Evolutionary conservation across 2,113 vertebrate species (phyloP), one percentile per base, ranked within the genome.

Genomic region (Solea senegalensis): DNA sequence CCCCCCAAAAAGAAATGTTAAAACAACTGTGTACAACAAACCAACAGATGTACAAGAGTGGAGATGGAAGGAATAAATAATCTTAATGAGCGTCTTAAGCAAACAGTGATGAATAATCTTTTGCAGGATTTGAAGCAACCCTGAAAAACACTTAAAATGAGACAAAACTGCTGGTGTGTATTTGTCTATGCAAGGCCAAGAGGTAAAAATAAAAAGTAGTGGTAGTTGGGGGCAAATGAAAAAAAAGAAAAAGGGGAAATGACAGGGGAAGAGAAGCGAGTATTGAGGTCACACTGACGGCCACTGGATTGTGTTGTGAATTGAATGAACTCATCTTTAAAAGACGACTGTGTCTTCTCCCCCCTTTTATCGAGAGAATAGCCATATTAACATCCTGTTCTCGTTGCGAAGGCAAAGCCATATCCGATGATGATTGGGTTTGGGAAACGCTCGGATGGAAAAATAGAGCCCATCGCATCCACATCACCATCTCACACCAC

Each of bases 391-490:
- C 90, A 92, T 90, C 87, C 90, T 91, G 90, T 90, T 91, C 89
- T 89, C 88, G 83, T 74, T 78, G 83, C 26, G 72, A 87, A 91
- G 90, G 85, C 91, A 88, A 85, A 92, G 89, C 92, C 91, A 92
- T 92, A 93, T 93, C 92, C 89, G 83, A 92, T 91, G 86, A 91
- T 93, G 91, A 92, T 93, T 91, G 93, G 92, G 81, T 92, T 91
- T 87, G 80, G 89, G 88, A 86, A 86, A 87, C 57, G 78, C 85
- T 81, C 77, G 86, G 89, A 91, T 90, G 89, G 91, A 83, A 92
- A 93, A 90, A 89, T 81, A 80, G 88, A 90, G 86, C 83, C 87
- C 91, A 93, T 91, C 80, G 91, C 90, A 77, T 91, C 88, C 88
- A 88, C 91, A 93, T 94, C 89, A 89, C 90, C 90, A 91, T 92